Base-by-base conservation (phyloP, 2,888 invertebrate genomes). In the Pammene fasciana region DNA sequence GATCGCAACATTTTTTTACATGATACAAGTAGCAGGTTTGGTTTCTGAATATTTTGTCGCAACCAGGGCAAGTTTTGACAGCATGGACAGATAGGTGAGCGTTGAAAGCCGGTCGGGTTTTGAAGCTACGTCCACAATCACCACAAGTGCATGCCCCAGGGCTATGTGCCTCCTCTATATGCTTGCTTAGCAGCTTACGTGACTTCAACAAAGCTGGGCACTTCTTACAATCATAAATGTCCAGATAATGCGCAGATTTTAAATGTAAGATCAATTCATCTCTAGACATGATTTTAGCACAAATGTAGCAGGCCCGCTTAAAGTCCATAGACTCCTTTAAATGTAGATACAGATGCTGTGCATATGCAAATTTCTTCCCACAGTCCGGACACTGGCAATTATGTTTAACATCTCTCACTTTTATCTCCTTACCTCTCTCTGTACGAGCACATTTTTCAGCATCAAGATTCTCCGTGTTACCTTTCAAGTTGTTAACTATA, bases 21-120 rank as follows among this genome's bases (percentile, higher is more conserved):
- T 92, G 91, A 67, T 88, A 75, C 1, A 84, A 73, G 52, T 88
- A 91, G 55, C 91, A 92, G 10, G 80, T 80, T 59, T 85, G 86
- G 71, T 90, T 92, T 3, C 84, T 81, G 67, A 89, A 92, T 1
- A 82, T 45, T 14, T 81, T 85, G 9, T 87, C 83, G 48, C 92
- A 92, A 4, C 82, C 79, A 0, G 89, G 89, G 66, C 92, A 92
- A 0, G 72, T 81, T 71, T 88, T 85, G 0, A 76, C 72, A 0
- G 76, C 71, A 59, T 91, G 91, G 0, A 89, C 76, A 0, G 85
- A 80, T 0, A 82, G 68, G 64, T 90, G 91, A 4, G 90, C 89
- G 11, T 82, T 75, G 43, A 81, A 87, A 0, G 86, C 89, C 0
- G 83, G 79, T 0, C 71, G 34, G 0, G 83, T 82, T 43, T 80